phyloP scores from a whole-genome alignment of 2,888 invertebrate species.

The Lapara coniferarum region DNA sequence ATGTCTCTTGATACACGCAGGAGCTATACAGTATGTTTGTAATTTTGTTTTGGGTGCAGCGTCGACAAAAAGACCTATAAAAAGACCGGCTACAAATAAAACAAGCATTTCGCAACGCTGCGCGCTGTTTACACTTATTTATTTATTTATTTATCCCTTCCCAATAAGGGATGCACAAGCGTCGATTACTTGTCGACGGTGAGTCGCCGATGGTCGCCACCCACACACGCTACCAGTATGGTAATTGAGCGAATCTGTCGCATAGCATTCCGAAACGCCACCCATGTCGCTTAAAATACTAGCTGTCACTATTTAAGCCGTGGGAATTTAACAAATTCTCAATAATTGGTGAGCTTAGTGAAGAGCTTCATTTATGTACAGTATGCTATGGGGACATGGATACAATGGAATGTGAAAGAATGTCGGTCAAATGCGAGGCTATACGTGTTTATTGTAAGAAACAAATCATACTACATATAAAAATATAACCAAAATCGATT shows the following conservation, averaged over 20 bases:
- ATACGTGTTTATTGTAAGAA: no score
- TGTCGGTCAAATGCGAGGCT: no score
- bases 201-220: not conserved
- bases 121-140: constrained; percentile 4
- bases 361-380: no score
- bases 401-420: no score
- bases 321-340: not conserved
- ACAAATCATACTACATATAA: no score
- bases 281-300: constrained; percentile 1
- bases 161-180: not conserved
- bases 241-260: constrained; percentile 23
- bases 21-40: not conserved
- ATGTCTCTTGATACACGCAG: not conserved
- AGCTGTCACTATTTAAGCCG: not conserved
- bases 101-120: not conserved
- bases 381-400: no score
- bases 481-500: no score
- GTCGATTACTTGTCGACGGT: not conserved
- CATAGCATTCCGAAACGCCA: constrained; percentile 16
- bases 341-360: not conserved
- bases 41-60: no score
- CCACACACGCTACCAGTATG: constrained; percentile 9
- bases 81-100: not conserved
- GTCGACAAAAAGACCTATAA: no score
- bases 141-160: no score